A percentile compares a stretch with the other conserved stretches of the same genome.
These are phyloP conservation scores for Protophormia terraenovae DNA, from an alignment of 2,888 invertebrate genomes.

Conservation along the genomic window DNA sequence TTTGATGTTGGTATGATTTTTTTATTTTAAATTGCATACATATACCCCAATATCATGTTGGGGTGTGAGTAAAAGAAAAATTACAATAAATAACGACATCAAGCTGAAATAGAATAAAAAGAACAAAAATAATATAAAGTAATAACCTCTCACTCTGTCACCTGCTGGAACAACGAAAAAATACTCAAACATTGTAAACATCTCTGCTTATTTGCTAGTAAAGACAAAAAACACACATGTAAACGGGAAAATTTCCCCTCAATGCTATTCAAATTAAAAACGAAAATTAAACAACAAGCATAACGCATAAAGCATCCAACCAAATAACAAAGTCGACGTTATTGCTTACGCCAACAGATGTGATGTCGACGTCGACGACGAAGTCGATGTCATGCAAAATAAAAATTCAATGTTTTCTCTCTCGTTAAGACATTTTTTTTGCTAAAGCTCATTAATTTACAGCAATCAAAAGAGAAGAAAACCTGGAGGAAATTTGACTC, in stretches of 20 bases:
- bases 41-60: background rate
- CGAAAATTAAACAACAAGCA: constrained; percentile 48
- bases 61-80: constrained; percentile 28
- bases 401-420: constrained; percentile 37
- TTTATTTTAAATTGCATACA: background rate
- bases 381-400: constrained; percentile 32
- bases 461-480: constrained; percentile 14
- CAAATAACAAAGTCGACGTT: background rate
- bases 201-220: constrained; percentile 44
- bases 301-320: constrained; percentile 48
- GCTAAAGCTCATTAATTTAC: constrained; percentile 34
- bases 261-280: constrained; percentile 55
- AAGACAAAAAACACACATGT: constrained; percentile 15
- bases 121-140: constrained; percentile 29
- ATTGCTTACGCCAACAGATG: background rate
- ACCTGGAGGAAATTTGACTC: constrained; percentile 19
- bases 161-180: constrained; percentile 39
- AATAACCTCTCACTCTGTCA: constrained; percentile 55
- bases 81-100: background rate
- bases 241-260: constrained; percentile 38
- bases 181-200: constrained; percentile 37
- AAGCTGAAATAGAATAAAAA: constrained; percentile 17
- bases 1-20: background rate
- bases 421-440: constrained; percentile 29
- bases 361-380: background rate